phyloP scores from a whole-genome alignment of 2,888 invertebrate genomes.

The Agelastica alni region DNA sequence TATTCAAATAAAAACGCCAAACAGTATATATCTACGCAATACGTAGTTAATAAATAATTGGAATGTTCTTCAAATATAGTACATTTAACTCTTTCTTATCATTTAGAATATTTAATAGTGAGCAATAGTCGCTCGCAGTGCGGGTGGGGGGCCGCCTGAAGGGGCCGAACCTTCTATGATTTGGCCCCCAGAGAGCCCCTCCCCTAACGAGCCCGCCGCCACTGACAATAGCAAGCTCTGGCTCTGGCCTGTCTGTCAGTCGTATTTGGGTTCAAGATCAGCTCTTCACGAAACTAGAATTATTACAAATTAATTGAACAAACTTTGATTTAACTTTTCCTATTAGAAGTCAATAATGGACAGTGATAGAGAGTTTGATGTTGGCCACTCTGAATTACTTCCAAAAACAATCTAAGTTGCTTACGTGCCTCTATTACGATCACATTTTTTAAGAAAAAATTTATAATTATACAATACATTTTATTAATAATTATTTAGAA shows the following conservation, averaged over 20 bases:
- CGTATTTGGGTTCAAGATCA: constrained; percentile 17
- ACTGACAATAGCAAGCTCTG: constrained; percentile 51
- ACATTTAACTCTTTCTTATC: constrained; percentile 57
- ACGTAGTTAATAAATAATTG: constrained; percentile 54
- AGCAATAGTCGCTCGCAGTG: constrained; percentile 57
- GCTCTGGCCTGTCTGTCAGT: constrained; percentile 31
- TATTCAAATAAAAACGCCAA: constrained; percentile 59
- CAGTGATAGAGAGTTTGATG: too few relatives aligned
- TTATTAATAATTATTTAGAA: too few relatives aligned
- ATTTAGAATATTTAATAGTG: constrained; percentile 59
- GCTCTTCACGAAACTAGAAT: too few relatives aligned
- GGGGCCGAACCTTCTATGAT: constrained; percentile 42
- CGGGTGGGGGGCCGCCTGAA: constrained; percentile 45
- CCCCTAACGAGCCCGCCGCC: constrained; percentile 54
- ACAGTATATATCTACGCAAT: constrained; percentile 57
- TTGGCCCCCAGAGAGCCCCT: constrained; percentile 41
- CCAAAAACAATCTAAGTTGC: too few relatives aligned
- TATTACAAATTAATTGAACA: too few relatives aligned
- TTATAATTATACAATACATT: too few relatives aligned
- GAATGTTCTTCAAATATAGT: constrained; percentile 54
- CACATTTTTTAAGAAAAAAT: too few relatives aligned
- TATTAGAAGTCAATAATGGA: too few relatives aligned
- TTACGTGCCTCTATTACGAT: too few relatives aligned
- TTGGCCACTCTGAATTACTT: too few relatives aligned
- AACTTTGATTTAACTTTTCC: too few relatives aligned